phyloP scores from a whole-genome alignment of 2,888 invertebrate species.

The Rambutsinella grinnellia region DNA sequence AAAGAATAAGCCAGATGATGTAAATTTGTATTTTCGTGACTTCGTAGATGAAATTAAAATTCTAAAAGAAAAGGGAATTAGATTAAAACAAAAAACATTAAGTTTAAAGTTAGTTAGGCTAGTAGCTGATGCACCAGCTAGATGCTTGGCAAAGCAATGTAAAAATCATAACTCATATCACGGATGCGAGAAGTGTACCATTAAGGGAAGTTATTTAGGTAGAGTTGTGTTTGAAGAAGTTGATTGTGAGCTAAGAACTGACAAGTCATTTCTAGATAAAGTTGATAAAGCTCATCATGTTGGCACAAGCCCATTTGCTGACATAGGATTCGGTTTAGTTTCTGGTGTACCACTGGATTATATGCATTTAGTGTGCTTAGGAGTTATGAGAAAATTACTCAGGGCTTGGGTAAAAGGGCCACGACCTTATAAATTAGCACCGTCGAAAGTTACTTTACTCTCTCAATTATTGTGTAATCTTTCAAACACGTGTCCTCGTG shows the following conservation, averaged over 20 bases:
- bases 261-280: conserved; percentile 1
- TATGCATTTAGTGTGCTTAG: conserved; percentile 50
- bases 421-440: conserved; percentile 9
- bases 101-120: background rate
- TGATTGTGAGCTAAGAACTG: background rate
- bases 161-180: conserved; percentile 34
- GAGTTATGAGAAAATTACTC: conserved; percentile 66
- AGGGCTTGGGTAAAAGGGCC: conserved; percentile 64
- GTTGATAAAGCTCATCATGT: conserved; percentile 11
- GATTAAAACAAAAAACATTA: background rate
- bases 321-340: conserved; percentile 18
- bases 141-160: conserved; percentile 41
- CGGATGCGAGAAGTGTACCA: conserved; percentile 37
- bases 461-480: background rate
- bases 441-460: background rate
- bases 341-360: conserved; percentile 39
- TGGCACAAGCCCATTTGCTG: background rate
- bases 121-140: conserved; percentile 51
- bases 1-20: background rate
- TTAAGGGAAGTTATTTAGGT: conserved; percentile 33
- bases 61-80: background rate
- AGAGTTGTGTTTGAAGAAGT: conserved; percentile 14
- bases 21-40: background rate
- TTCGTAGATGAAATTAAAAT: background rate
- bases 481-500: conserved; percentile 23